phyloP scores from a whole-genome alignment of 1,140 invertebrate genomes.

The Drosophila micromelanica region DNA sequence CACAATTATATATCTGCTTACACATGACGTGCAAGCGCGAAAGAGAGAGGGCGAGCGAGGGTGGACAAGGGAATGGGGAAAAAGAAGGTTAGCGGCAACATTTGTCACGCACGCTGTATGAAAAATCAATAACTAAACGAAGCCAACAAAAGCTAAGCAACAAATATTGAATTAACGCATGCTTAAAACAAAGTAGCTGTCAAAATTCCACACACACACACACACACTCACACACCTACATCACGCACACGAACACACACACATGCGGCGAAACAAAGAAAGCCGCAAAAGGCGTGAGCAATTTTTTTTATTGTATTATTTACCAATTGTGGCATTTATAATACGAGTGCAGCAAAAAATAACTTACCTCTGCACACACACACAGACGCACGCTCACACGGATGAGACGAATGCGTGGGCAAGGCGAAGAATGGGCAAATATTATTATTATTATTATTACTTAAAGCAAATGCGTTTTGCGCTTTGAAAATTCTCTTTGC shows the following conservation, averaged over 20 bases:
- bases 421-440: neutral
- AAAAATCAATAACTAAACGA: slow-evolving; percentile 48
- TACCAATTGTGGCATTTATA: slow-evolving; percentile 12
- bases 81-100: neutral
- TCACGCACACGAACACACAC: neutral
- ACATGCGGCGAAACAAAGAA: slow-evolving; percentile 16
- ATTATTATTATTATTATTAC: neutral
- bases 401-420: neutral
- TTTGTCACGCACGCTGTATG: slow-evolving; percentile 37
- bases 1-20: slow-evolving; percentile 20
- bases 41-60: neutral
- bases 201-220: slow-evolving; percentile 11
- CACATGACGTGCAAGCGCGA: neutral
- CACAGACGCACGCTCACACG: slow-evolving; percentile 1
- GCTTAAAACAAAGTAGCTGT: slow-evolving; percentile 2
- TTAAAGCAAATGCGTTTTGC: slow-evolving; percentile 34
- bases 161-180: slow-evolving; percentile 12
- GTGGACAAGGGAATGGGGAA: neutral
- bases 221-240: slow-evolving; percentile 3
- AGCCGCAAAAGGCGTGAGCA: slow-evolving; percentile 2
- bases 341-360: slow-evolving; percentile 10
- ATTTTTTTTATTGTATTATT: neutral
- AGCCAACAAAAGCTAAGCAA: slow-evolving; percentile 22
- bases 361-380: slow-evolving; percentile 25
- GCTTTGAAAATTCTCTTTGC: neutral